Conservation (phyloP, 2,888 invertebrate species). For the Elmis aenea region DNA sequence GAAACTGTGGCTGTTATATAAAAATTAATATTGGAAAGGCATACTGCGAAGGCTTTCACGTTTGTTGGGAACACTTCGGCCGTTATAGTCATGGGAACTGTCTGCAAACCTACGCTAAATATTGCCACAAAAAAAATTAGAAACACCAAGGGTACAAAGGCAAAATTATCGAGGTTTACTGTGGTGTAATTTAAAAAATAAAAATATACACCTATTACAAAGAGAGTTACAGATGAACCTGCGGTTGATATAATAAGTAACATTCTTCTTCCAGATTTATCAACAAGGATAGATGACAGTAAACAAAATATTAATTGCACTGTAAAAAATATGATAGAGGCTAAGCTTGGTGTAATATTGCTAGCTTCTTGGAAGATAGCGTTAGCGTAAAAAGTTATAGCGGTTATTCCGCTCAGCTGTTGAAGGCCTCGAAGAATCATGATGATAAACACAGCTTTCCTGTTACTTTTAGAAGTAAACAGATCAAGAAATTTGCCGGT, state of each 20-base stretch:
- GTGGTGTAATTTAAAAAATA: conserved; percentile 37
- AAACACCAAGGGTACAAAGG: conserved; percentile 44
- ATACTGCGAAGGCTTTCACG: conserved; percentile 51
- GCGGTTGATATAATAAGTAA: conserved; percentile 53
- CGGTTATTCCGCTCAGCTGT: conserved; percentile 58
- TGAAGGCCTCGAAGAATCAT: conserved; percentile 54
- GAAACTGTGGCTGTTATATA: conserved; percentile 44
- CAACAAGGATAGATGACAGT: conserved; percentile 53
- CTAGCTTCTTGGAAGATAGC: conserved; percentile 52
- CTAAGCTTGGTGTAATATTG: conserved; percentile 48
- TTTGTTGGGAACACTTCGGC: conserved; percentile 51
- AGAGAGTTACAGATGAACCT: conserved; percentile 38
- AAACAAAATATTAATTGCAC: conserved; percentile 54
- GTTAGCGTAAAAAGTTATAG: conserved; percentile 56
- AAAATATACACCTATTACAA: conserved; percentile 43
- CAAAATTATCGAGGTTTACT: conserved; percentile 31
- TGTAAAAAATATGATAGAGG: conserved; percentile 52
- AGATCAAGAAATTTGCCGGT: conserved; percentile 52
- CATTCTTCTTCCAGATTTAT: conserved; percentile 58
- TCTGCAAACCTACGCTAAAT: conserved; percentile 48
- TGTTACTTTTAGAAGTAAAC: conserved; percentile 51
- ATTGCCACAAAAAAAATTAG: conserved; percentile 45
- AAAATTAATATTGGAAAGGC: conserved; percentile 49
- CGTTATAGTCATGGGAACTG: conserved; percentile 47
- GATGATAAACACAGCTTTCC: conserved; percentile 57